Conservation (phyloP, 37 sponge, comb jelly and placozoan species). For the Aplysina aerophoba region DNA sequence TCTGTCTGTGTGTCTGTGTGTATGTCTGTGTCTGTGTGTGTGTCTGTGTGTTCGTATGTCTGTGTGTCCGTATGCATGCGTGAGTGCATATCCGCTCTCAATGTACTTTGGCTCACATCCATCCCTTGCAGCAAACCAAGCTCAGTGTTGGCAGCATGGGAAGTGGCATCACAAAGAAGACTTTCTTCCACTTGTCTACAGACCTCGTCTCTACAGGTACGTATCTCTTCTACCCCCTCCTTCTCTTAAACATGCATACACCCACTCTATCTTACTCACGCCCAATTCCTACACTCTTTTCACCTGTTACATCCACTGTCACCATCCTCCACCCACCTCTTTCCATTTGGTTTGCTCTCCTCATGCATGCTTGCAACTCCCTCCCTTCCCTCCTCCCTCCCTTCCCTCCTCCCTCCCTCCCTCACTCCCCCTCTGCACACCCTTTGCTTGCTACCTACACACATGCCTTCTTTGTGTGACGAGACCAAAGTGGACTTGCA, state of each 20-base stretch:
- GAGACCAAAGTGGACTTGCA: too few relatives aligned
- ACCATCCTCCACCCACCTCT: not conserved
- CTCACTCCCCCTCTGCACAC: not conserved
- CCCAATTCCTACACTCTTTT: not conserved
- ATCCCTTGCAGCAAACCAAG: not conserved
- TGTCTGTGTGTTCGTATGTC: not conserved
- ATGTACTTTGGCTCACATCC: not conserved
- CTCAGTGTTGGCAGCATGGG: too few relatives aligned
- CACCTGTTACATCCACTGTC: not conserved
- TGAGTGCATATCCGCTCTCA: not conserved
- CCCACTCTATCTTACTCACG: not conserved
- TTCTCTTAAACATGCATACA: not conserved
- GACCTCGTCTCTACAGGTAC: not conserved
- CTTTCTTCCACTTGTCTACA: not conserved
- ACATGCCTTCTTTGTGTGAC: slow-evolving; percentile 16
- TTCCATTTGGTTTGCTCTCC: not conserved
- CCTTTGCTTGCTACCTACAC: too few relatives aligned
- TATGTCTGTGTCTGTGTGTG: not conserved
- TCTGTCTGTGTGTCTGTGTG: not conserved
- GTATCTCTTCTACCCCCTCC: not conserved
- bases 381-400: not conserved
- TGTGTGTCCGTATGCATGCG: not conserved
- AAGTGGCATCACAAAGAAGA: too few relatives aligned
- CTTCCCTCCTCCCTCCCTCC: not conserved
- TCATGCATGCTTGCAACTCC: not conserved